A percentile compares a stretch with the other conserved stretches of the same genome.
Conservation (phyloP, 2,113 vertebrate genomes). For the Heptranchias perlo region DNA sequence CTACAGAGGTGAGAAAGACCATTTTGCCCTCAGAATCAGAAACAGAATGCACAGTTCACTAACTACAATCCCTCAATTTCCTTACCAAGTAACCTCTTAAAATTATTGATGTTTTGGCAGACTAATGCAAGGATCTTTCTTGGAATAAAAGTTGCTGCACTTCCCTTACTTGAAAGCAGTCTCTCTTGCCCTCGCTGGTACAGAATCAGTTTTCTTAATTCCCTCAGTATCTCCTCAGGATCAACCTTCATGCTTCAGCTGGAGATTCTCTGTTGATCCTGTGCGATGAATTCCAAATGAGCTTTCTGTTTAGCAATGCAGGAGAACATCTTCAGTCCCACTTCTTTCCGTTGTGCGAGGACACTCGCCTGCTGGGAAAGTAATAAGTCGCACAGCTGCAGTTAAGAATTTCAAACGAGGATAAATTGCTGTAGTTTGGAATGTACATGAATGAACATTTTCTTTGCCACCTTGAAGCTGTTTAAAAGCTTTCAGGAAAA, state of each 20-base stretch:
- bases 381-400: background rate
- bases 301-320: background rate
- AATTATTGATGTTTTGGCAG: background rate
- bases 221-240: background rate
- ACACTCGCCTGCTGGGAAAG: background rate
- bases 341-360: background rate
- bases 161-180: background rate
- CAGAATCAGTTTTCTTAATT: background rate
- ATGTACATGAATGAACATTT: background rate
- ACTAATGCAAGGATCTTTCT: background rate
- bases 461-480: background rate
- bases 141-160: background rate
- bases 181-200: background rate
- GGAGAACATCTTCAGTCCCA: background rate
- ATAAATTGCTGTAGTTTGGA: background rate
- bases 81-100: no score
- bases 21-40: no score
- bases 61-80: no score
- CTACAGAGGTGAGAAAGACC: no score
- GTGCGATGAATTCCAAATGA: slow-evolving; percentile 6
- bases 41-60: no score
- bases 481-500: background rate
- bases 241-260: background rate
- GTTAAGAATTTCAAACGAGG: background rate
- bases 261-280: background rate